Base-by-base conservation (phyloP, 2,797 vertebrate genomes). In the Crenuchus spilurus region DNA sequence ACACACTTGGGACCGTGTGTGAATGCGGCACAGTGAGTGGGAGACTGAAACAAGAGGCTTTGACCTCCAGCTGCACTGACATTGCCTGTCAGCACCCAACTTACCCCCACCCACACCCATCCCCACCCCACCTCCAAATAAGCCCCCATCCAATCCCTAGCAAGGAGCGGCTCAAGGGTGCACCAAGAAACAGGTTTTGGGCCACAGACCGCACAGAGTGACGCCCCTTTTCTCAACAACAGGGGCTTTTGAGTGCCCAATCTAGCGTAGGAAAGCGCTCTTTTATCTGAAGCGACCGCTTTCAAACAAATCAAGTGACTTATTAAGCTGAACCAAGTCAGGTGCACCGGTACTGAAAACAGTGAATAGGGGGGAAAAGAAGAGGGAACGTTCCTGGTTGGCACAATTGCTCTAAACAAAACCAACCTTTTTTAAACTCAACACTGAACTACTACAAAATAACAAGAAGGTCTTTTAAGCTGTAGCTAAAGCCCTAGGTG, bases 21-120 rank as follows among this genome's bases (percentile, higher is more conserved):
- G 82, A 80, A 82, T 77, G 70, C 68, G 8, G 55, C 30, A 30
- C 72, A 66, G 76, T 83, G 81, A 90, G 85, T 74, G 85, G 84
- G 81, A 87, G 87, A 87, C 84, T 88, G 91, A 92, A 91, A 91
- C 86, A 65, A 89, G 87, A 91, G 87, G 89, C 88, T 74, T 72
- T 88, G 90, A 91, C 91, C 91, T 87, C 58, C 55, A 87, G 86
- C 82, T 80, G 85, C 86, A 87, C 83, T 89, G 91, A 92, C 88
- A 89, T 84, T 77, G 88, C 80, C 88, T 88, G 68, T 92, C 89
- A 90, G 85, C 88, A 75, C 70, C 72, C 75, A 75, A 74, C 62
- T 55, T 28, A 61, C 66, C 70, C 48, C 76, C 52, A 2, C 52
- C 3, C 24, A 11, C 51, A 35, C 24, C 26, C 2, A 14, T 28